Evolutionary conservation across 2,797 vertebrate genomes (phyloP), one percentile per base, ranked within the genome.

Genomic region (Pipistrellus nathusii): DNA sequence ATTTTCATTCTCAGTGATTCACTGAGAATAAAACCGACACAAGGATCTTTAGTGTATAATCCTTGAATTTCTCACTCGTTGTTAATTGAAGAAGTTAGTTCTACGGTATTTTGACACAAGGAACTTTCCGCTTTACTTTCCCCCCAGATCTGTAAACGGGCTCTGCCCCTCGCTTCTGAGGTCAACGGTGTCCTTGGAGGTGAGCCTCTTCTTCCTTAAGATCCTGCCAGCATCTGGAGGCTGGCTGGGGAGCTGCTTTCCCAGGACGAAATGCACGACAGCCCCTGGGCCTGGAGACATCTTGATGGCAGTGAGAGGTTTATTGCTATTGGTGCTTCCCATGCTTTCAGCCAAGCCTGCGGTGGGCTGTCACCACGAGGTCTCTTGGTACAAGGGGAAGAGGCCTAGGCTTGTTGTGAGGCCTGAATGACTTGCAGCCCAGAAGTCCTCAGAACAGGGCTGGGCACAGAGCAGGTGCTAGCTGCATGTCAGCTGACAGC

Each of bases 121-220:
- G 15, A 15, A 44, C 71, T 17, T 27, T 25, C 8, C 4, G 14
- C 41, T 72, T 44, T 44, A 4, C 13, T 44, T 25, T 8, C 27
- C 38, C 8, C 38, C 13, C 44, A 6, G 8, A 15, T 46, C 41
- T 46, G 23, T 27, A 27, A 27, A 8, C 25, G 9, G 71, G 23
- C 44, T 41, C 13, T 9, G 13, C 25, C 41, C 25, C 71, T 72
- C 4, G 27, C 41, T 59, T 14, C 38, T 25, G 41, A 13, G 41
- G 71, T 30, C 3, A 2, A 15, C 4, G 7, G 8, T 2, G 11
- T 13, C 5, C 11, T 27, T 62, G 14, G 41, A 9, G 4, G 8
- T 4, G 41, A 30, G 27, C 0, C 41, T 18, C 38, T 30, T 17
- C 44, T n/a, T 30, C 15, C 27, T 30, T 48, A 30, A 4, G 4